phyloP scores from a whole-genome alignment of 2,888 invertebrate species.

The Tipula vernalis region DNA sequence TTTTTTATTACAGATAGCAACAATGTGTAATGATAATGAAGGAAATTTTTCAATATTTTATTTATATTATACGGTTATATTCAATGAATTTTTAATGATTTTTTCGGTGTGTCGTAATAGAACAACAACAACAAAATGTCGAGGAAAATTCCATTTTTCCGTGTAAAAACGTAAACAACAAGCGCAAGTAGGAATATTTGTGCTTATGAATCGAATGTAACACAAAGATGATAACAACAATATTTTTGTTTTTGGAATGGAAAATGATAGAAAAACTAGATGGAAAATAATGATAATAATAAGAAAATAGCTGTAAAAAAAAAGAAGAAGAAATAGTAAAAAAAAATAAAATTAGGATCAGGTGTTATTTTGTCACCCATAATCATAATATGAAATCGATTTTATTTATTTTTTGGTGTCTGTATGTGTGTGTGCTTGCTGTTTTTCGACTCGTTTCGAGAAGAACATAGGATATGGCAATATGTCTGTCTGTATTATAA shows the following conservation, averaged over 20 bases:
- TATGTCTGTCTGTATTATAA: neutral
- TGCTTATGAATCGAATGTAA: neutral
- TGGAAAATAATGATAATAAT: neutral
- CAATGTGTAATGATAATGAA: neutral
- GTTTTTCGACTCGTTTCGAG: neutral
- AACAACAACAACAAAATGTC: neutral
- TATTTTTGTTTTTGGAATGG: neutral
- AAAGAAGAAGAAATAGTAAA: neutral
- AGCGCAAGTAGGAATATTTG: neutral
- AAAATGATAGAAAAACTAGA: neutral
- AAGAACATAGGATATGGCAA: neutral
- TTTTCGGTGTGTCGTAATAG: neutral
- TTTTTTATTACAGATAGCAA: neutral
- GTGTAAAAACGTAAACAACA: neutral
- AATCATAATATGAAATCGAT: conserved; percentile 5
- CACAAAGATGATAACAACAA: neutral
- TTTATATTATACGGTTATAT: neutral
- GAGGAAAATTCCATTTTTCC: neutral
- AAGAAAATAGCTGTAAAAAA: neutral
- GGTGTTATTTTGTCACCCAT: conserved; percentile 6
- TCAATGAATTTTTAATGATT: neutral
- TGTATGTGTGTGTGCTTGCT: neutral
- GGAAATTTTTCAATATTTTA: neutral
- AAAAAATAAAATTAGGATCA: neutral
- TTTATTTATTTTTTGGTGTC: neutral